These are phyloP conservation scores for Helleia helle DNA, from an alignment of 2,888 invertebrate species.

Conservation along the genomic window DNA sequence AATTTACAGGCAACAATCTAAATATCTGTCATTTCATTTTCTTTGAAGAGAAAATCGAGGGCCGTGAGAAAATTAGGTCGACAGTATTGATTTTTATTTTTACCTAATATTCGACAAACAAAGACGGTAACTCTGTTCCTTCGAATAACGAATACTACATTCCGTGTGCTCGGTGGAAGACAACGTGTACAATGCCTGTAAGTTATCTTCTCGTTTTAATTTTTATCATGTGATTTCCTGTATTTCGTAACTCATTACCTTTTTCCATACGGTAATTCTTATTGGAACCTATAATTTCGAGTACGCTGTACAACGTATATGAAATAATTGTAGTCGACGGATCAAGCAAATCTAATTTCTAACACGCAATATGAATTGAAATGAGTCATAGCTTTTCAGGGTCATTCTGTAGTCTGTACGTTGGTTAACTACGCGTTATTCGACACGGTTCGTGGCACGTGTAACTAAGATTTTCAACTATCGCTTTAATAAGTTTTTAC, in stretches of 20 bases:
- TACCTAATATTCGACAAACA: slow-evolving; percentile 45
- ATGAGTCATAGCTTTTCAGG: slow-evolving; percentile 41
- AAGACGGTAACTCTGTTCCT: slow-evolving; percentile 36
- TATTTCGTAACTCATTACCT: slow-evolving; percentile 28
- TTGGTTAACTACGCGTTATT: slow-evolving; percentile 30
- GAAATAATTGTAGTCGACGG: not conserved
- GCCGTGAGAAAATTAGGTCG: slow-evolving; percentile 54
- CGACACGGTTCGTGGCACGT: slow-evolving; percentile 21
- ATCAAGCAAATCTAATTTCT: not conserved
- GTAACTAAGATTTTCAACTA: slow-evolving; percentile 13
- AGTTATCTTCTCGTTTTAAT: slow-evolving; percentile 31
- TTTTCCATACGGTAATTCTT: slow-evolving; percentile 18
- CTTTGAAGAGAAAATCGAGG: slow-evolving; percentile 24
- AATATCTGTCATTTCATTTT: slow-evolving; percentile 26
- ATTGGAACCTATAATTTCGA: slow-evolving; percentile 20
- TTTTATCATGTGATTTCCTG: slow-evolving; percentile 45
- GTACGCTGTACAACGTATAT: slow-evolving; percentile 15
- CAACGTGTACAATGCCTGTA: slow-evolving; percentile 54
- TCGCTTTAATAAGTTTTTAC: slow-evolving; percentile 19
- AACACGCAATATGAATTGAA: slow-evolving; percentile 11
- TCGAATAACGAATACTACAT: slow-evolving; percentile 30
- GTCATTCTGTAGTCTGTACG: slow-evolving; percentile 31
- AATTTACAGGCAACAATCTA: slow-evolving; percentile 19
- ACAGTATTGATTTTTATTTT: slow-evolving; percentile 61
- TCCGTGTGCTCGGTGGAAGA: slow-evolving; percentile 31